Evolutionary conservation across 1,140 invertebrate species (phyloP).

Genomic region (Drosophila dunni): DNA sequence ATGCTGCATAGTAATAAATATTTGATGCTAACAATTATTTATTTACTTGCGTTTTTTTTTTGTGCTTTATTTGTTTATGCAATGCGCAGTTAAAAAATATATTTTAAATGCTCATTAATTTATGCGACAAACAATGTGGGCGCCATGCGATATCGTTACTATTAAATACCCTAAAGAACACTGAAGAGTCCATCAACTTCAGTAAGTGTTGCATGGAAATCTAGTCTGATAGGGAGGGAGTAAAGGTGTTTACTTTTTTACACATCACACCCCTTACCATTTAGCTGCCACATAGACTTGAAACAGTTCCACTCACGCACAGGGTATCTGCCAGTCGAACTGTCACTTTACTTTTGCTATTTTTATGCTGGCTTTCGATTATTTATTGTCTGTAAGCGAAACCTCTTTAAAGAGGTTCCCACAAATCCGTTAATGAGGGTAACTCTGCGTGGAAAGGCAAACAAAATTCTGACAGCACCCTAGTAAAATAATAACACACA

Average conservation of each 20-base stretch:
- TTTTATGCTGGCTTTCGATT: neutral
- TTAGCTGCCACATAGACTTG: neutral
- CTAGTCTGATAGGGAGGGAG: too few species aligned
- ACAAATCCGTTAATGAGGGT: too few species aligned
- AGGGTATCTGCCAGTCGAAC: neutral
- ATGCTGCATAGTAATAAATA: conserved; percentile 49
- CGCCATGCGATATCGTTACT: conserved; percentile 7
- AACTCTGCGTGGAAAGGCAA: too few species aligned
- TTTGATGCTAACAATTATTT: conserved; percentile 42
- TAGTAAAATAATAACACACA: too few species aligned
- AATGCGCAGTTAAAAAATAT: conserved; percentile 26
- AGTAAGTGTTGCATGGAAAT: too few species aligned
- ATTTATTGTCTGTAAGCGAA: conserved; percentile 1
- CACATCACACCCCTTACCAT: neutral
- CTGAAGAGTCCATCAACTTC: neutral
- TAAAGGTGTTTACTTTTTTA: too few species aligned
- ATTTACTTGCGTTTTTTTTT: conserved; percentile 3
- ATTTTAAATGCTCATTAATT: conserved; percentile 37
- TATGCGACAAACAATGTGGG: conserved; percentile 28
- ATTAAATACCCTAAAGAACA: conserved; percentile 3
- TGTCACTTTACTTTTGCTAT: neutral
- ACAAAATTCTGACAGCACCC: too few species aligned
- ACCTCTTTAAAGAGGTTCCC: neutral
- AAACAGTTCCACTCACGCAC: neutral
- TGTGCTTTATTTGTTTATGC: conserved; percentile 17